These are phyloP conservation scores for Leptopilina drosophilae DNA, from an alignment of 2,888 invertebrate genomes.

Conservation along the genomic window DNA sequence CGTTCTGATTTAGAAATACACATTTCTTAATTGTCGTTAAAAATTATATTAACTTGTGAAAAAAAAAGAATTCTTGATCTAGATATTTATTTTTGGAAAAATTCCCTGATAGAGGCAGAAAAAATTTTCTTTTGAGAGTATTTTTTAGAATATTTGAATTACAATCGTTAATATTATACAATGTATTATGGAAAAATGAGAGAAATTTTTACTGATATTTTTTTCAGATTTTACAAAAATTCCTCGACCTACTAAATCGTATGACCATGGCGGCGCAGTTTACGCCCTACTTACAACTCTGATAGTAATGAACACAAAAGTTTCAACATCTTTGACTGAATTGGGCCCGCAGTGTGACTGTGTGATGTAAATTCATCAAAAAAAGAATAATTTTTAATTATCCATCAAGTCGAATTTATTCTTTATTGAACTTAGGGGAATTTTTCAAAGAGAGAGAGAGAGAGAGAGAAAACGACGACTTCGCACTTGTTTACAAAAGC, in stretches of 20 bases:
- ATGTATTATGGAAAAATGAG: neutral
- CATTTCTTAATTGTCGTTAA: neutral
- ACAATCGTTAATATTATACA: neutral
- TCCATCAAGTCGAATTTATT: constrained; percentile 4
- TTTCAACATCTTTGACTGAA: constrained; percentile 35
- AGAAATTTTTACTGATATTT: neutral
- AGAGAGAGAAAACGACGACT: neutral
- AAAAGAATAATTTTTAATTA: constrained; percentile 26
- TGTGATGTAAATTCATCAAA: constrained; percentile 13
- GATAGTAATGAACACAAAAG: constrained; percentile 37
- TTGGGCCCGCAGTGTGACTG: constrained; percentile 1
- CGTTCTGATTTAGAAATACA: neutral
- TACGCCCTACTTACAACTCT: constrained; percentile 39
- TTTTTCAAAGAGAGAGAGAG: neutral
- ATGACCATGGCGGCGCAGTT: constrained; percentile 32
- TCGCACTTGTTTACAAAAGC: neutral
- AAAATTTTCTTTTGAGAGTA: too few relatives aligned
- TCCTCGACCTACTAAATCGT: constrained; percentile 21
- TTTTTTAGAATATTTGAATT: neutral
- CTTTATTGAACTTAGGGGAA: constrained; percentile 1
- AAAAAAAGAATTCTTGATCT: neutral
- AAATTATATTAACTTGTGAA: too few relatives aligned
- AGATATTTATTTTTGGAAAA: neutral
- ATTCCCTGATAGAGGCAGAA: too few relatives aligned
- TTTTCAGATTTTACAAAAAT: constrained; percentile 18